Base-by-base conservation (phyloP, 2,888 invertebrate species). In the Heliothis peltigera region DNA sequence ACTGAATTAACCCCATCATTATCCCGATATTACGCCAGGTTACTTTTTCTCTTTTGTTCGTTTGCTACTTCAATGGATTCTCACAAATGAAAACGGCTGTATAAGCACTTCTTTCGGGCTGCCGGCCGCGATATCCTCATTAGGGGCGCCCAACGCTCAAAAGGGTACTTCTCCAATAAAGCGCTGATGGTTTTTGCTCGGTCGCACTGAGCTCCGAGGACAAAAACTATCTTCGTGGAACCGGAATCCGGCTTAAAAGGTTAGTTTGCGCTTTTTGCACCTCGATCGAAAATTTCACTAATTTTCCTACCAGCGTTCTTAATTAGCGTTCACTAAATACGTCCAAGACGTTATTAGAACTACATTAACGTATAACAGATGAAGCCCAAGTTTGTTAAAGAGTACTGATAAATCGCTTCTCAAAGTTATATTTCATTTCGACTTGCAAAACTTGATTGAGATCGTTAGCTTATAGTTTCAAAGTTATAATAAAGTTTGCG, bases 141-240 rank as follows among this genome's bases (percentile, higher is more conserved):
- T 83, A 85, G 66, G 32, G 65, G 52, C 25, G 21, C 43, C 57
- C 55, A 61, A 54, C 65, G 68, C 70, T 77, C 73, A 60, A 69
- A 81, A 80, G 72, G 78, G 79, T 64, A 65, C 71, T 79, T 67
- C 66, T 63, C 65, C 68, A 72, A 73, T 77, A 79, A 77, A 79
- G 71, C 59, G 71, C 62, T 71, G 72, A 71, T 74, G 72, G 70
- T 55, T 77, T 77, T 77, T 70, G 53, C 72, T 77, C 72, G 62
- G 55, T 61, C 64, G 75, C 64, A 65, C 67, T 69, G 52, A 64
- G 59, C 57, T 64, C 25, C 35, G 52, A 43, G 21, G 62, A 15
- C 65, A 71, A 71, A 76, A 75, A 74, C 62, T 65, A 54, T 53
- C 61, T 66, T 58, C 15, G 39, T 7, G 18, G 17, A 59, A 62